Evolutionary conservation across 2,113 vertebrate species (phyloP).

Genomic region (Nothoprocta perdicaria): DNA sequence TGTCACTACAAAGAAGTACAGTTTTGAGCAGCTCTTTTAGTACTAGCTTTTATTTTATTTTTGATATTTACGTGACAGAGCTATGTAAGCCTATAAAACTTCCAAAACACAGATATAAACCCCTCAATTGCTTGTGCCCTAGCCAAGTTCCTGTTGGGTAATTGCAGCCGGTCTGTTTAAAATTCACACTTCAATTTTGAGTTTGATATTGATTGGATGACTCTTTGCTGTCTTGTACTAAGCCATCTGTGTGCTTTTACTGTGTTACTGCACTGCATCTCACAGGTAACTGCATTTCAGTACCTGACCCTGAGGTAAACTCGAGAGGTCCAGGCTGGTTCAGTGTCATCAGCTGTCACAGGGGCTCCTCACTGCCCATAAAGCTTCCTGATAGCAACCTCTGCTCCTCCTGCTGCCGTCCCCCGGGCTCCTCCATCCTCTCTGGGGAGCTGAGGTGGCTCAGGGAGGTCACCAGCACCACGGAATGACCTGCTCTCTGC

Average conservation of each 20-base stretch:
- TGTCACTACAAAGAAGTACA: not conserved
- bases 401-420: not conserved
- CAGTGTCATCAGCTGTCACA: not conserved
- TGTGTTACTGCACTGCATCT: not conserved
- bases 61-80: not conserved
- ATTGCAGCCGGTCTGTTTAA: slow-evolving; percentile 33
- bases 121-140: not conserved
- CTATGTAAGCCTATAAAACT: not conserved
- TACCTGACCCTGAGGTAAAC: not conserved
- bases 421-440: not conserved
- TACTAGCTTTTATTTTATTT: not conserved
- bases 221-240: not conserved
- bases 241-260: not conserved
- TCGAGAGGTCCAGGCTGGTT: not conserved
- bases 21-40: not conserved
- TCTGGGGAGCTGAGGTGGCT: too few species aligned
- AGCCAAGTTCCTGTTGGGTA: slow-evolving; percentile 35
- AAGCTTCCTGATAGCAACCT: not conserved
- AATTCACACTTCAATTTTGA: not conserved
- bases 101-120: not conserved
- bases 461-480: not conserved
- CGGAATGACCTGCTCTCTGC: not conserved
- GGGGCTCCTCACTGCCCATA: not conserved
- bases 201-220: not conserved
- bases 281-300: not conserved